phyloP scores from a whole-genome alignment of 2,888 invertebrate species.

The Lithosia quadra region DNA sequence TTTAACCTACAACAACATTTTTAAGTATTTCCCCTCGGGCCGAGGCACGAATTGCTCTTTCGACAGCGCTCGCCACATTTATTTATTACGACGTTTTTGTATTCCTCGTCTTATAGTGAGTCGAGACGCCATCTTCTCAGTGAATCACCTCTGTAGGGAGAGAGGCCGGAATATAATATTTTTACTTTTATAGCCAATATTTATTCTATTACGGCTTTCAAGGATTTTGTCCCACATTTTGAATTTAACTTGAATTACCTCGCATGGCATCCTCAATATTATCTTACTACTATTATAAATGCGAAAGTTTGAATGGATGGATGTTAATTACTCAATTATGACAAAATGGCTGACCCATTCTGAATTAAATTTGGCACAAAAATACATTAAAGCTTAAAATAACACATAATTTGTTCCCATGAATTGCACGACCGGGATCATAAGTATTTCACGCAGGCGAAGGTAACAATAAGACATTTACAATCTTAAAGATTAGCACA shows the following conservation, averaged over 20 bases:
- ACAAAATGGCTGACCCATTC: too few species aligned
- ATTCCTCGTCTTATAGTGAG: background rate
- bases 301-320: too few species aligned
- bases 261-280: too few species aligned
- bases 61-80: background rate
- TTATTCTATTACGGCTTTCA: background rate
- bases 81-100: background rate
- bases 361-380: too few species aligned
- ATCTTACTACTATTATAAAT: too few species aligned
- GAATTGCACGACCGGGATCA: too few species aligned
- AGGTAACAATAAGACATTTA: too few species aligned
- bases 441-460: too few species aligned
- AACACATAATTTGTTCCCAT: too few species aligned
- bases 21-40: background rate
- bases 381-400: too few species aligned
- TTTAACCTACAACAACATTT: background rate
- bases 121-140: background rate
- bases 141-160: background rate
- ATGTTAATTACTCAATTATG: too few species aligned
- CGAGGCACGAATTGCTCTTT: background rate
- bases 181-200: background rate
- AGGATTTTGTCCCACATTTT: background rate
- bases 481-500: background rate
- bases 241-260: background rate
- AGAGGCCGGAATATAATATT: background rate